Conservation (phyloP, 2,888 invertebrate species). For the Papilio protenor region DNA sequence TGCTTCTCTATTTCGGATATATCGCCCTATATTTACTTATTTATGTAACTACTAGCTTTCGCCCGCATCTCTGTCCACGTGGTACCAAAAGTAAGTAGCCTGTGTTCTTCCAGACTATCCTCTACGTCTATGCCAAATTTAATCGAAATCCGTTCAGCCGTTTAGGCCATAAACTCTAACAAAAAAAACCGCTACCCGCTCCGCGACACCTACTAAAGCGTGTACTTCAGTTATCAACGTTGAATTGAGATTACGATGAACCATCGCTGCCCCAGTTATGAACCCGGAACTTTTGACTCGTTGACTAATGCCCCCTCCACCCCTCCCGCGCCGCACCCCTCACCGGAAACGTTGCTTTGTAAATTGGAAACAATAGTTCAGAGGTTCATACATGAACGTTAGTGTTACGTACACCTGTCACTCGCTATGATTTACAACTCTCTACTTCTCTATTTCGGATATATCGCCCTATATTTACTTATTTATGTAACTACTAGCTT, state of each 20-base stretch:
- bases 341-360: slow-evolving; percentile 37
- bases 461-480: slow-evolving; percentile 12
- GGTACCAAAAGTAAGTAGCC: too few relatives aligned
- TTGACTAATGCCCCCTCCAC: slow-evolving; percentile 25
- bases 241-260: slow-evolving; percentile 28
- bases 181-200: slow-evolving; percentile 28
- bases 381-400: background rate
- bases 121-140: too few relatives aligned
- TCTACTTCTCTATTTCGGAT: background rate
- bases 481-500: slow-evolving; percentile 5
- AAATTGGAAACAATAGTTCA: slow-evolving; percentile 42
- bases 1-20: background rate
- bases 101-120: too few relatives aligned
- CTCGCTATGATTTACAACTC: slow-evolving; percentile 22
- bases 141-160: too few relatives aligned
- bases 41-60: background rate
- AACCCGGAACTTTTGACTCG: slow-evolving; percentile 38
- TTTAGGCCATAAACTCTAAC: too few relatives aligned
- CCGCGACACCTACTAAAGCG: background rate
- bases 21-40: slow-evolving; percentile 14
- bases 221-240: slow-evolving; percentile 19
- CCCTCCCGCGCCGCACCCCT: background rate
- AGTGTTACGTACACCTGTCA: slow-evolving; percentile 32
- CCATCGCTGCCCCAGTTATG: slow-evolving; percentile 39
- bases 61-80: too few relatives aligned